A percentile compares a stretch with the other conserved stretches of the same genome.
phyloP scores from a whole-genome alignment of 2,113 vertebrate species.

The Neomonachus schauinslandi region DNA sequence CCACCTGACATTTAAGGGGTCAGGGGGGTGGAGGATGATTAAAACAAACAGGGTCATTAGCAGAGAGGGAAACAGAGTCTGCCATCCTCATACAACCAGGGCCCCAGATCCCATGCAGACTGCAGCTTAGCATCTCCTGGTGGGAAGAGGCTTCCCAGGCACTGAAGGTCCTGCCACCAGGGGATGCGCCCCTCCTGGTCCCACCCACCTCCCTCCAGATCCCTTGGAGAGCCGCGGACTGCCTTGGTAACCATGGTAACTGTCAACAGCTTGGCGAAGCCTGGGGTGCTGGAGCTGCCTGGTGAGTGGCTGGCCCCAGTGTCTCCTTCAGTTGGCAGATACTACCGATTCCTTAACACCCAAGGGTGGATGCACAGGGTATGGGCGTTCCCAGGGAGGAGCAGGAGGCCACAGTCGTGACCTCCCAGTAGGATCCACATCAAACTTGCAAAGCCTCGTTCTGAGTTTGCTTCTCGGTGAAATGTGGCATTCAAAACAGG shows the following conservation, averaged over 20 bases:
- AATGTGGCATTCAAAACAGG: not conserved
- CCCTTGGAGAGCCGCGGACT: not conserved
- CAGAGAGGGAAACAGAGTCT: too few relatives aligned
- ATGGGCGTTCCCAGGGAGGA: accelerated
- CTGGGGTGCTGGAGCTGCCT: not conserved
- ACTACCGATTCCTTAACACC: not conserved
- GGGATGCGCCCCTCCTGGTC: not conserved
- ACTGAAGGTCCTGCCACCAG: accelerated
- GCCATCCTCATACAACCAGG: not conserved
- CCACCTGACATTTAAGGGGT: not conserved
- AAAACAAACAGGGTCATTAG: not conserved
- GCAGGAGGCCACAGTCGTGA: too few relatives aligned
- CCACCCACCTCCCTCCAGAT: not conserved
- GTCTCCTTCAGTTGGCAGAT: not conserved
- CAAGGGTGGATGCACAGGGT: accelerated
- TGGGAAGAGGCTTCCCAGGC: not conserved
- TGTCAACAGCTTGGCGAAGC: accelerated
- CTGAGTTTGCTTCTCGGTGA: accelerated
- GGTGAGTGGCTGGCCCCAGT: accelerated
- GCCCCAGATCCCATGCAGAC: not conserved
- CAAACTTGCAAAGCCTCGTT: too few relatives aligned
- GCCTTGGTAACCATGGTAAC: not conserved
- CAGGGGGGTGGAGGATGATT: accelerated
- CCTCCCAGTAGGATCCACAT: not conserved
- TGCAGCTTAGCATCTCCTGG: accelerated